Evolutionary conservation across 2,888 invertebrate species (phyloP).

Genomic region (Cabera pusaria): DNA sequence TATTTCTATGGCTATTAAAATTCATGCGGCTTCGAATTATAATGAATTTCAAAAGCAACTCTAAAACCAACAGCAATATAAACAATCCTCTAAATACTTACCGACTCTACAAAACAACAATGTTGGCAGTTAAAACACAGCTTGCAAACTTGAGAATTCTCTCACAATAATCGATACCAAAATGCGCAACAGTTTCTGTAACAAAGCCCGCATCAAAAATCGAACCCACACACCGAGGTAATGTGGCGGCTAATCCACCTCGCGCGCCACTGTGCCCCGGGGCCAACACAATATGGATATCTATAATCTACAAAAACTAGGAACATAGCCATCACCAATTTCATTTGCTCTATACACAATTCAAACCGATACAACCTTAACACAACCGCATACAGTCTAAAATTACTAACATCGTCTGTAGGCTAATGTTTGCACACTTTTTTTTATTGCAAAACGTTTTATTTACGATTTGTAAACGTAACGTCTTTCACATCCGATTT

Average conservation of each 20-base stretch:
- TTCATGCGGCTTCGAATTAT: too few relatives aligned
- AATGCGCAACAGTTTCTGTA: slow-evolving; percentile 73
- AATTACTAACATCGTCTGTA: too few relatives aligned
- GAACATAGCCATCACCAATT: slow-evolving; percentile 41
- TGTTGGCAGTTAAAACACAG: not conserved
- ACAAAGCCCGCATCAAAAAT: slow-evolving; percentile 55
- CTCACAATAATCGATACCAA: slow-evolving; percentile 31
- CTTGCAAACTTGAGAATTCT: slow-evolving; percentile 12
- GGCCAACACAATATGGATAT: slow-evolving; percentile 53
- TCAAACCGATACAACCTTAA: too few relatives aligned
- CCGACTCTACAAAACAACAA: too few relatives aligned
- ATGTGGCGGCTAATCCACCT: slow-evolving; percentile 76
- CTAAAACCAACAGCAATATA: too few relatives aligned
- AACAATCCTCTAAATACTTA: too few relatives aligned
- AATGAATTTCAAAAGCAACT: too few relatives aligned
- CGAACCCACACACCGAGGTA: slow-evolving; percentile 59
- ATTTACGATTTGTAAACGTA: slow-evolving; percentile 47
- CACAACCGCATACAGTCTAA: slow-evolving; percentile 1
- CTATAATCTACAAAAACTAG: slow-evolving; percentile 76
- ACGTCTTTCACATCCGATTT: slow-evolving; percentile 60
- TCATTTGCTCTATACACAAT: too few relatives aligned
- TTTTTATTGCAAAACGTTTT: slow-evolving; percentile 39
- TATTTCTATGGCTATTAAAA: too few relatives aligned
- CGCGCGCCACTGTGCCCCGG: slow-evolving; percentile 60
- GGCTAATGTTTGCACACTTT: slow-evolving; percentile 3